Base-by-base conservation (phyloP, 2,888 invertebrate species). In the Brachynemurus nebulosus region DNA sequence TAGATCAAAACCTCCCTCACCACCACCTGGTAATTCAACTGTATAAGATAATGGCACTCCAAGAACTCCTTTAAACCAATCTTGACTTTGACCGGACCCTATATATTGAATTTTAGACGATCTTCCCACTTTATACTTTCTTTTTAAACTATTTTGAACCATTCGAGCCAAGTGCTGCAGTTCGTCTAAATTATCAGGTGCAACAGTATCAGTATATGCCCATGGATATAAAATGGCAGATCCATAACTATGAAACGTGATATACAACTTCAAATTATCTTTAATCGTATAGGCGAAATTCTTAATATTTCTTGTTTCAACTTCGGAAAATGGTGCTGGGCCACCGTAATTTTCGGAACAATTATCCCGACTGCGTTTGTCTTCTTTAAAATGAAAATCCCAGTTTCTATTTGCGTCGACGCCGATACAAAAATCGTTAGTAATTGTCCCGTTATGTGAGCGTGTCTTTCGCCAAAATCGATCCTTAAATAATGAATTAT, bases 11-110 rank as follows among this genome's bases (percentile, higher is more conserved):
- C 77, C 78, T 4, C 54, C 54, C 2, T 55, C 51, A 5, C 56
- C 48, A 8, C 74, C 68, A 46, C 71, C 72, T 1, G 78, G 76
- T 46, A 80, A 55, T 57, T 79, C 79, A 54, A 72, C 66, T 4
- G 78, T 78, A 50, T 74, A 79, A 0, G 74, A 54, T 11, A 80
- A 58, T 1, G 72, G 71, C 37, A 77, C 69, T 0, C 72, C 71
- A 0, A 64, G 66, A 9, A 66, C 62, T 1, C 55, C 70, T 55
- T 73, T 72, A 2, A 74, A 75, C 58, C 75, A 82, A 53, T 81
- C 81, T 55, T 77, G 76, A 50, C 78, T 70, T 14, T 76, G 74
- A 8, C 80, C 80, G 16, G 71, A 63, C 1, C 71, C 70, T 17
- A n/a, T 37, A 7, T 37, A 37, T 20, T 20, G 18, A 2, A 20